phyloP scores from a whole-genome alignment of 2,888 invertebrate species.

The Cordilura impudica region DNA sequence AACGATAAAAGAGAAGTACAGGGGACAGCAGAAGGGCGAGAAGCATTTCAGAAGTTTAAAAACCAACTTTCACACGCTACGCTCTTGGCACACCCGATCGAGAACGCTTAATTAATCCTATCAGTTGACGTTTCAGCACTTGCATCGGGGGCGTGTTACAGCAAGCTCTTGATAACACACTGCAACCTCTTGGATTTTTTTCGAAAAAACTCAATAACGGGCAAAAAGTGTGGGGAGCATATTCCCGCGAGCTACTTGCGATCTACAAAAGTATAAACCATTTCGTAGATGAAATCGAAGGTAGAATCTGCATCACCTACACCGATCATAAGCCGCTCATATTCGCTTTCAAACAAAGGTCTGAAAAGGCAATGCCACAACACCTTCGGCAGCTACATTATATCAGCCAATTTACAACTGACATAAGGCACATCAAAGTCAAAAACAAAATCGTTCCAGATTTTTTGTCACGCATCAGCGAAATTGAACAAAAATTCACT shows the following conservation, averaged over 20 bases:
- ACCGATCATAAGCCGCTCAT: conserved; percentile 37
- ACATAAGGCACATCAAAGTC: conserved; percentile 12
- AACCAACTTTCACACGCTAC: no score
- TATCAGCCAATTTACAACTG: conserved; percentile 34
- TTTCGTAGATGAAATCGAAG: conserved; percentile 44
- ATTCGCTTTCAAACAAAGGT: conserved; percentile 13
- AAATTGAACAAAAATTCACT: no score
- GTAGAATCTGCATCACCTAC: conserved; percentile 27
- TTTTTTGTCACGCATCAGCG: conserved; percentile 15
- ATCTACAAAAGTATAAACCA: conserved; percentile 21
- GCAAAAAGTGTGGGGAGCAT: conserved; percentile 1
- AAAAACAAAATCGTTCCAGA: conserved; percentile 20
- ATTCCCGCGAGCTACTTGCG: not conserved
- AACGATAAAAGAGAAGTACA: conserved; percentile 12
- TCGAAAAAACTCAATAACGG: no score
- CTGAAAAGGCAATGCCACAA: conserved; percentile 28
- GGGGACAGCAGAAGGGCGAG: conserved; percentile 17
- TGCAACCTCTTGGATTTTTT: no score
- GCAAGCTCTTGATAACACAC: no score
- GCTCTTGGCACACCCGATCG: no score
- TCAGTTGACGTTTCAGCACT: no score
- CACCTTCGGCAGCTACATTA: no score
- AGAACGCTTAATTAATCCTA: no score
- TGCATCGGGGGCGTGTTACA: no score
- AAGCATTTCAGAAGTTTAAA: no score